Percentiles rank a stretch among this genome's conserved stretches.
Conservation (phyloP, 2,113 vertebrate species). For the Rhineura floridana region DNA sequence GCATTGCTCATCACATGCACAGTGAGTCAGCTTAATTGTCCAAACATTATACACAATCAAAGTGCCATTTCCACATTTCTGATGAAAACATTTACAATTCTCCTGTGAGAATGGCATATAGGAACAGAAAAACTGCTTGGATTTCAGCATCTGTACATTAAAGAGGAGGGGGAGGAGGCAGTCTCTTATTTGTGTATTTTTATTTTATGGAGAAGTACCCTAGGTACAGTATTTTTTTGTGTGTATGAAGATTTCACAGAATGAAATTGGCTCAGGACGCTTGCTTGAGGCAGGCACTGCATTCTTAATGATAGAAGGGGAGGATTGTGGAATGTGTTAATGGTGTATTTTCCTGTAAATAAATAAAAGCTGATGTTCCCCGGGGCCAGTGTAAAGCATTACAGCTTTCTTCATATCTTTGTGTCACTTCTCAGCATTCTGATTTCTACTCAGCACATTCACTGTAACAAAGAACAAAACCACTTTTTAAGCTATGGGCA, state of each 20-base stretch:
- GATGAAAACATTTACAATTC: not conserved
- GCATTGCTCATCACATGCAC: not conserved
- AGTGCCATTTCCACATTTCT: not conserved
- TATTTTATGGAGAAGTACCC: not conserved
- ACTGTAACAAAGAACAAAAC: conserved; percentile 9
- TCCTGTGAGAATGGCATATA: not conserved
- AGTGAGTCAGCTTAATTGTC: not conserved
- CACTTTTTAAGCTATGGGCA: not conserved
- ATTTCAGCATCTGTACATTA: not conserved
- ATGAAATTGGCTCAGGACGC: not conserved
- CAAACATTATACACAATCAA: too few species aligned
- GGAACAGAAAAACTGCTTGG: not conserved
- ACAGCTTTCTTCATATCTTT: not conserved
- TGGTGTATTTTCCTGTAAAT: accelerated
- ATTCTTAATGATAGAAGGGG: not conserved
- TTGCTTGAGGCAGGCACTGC: not conserved
- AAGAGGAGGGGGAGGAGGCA: not conserved
- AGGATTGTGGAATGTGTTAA: accelerated
- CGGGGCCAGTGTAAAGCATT: accelerated
- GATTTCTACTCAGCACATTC: not conserved
- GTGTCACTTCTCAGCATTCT: not conserved
- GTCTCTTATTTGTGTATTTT: not conserved
- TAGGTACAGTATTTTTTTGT: too few species aligned
- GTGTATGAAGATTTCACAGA: too few species aligned
- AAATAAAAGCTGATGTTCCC: conserved; percentile 28